Evolutionary conservation across 1,140 invertebrate genomes (phyloP).

Genomic region (Pollicipes pollicipes): DNA sequence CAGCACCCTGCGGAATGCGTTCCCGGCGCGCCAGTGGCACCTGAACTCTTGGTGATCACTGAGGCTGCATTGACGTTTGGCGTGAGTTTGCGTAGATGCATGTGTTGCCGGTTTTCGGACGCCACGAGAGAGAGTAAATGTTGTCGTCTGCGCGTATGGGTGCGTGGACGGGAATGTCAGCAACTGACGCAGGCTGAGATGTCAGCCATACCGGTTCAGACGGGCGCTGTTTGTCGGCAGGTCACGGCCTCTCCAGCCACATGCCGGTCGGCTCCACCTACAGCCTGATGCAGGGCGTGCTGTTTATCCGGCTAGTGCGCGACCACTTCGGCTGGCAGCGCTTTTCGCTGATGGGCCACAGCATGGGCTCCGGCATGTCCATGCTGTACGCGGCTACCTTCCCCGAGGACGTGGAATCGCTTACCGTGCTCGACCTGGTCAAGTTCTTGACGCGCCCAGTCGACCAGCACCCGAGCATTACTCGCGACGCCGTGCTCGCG

Average conservation of each 20-base stretch:
- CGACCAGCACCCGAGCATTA: background rate
- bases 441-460: slow-evolving; percentile 6
- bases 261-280: background rate
- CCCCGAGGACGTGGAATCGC: slow-evolving; percentile 16
- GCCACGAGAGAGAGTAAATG: too few relatives aligned
- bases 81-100: too few relatives aligned
- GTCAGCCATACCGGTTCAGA: too few relatives aligned
- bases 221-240: background rate
- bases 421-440: slow-evolving; percentile 17
- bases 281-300: background rate
- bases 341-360: slow-evolving; percentile 17
- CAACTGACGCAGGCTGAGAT: too few relatives aligned
- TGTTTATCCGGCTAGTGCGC: background rate
- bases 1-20: too few relatives aligned
- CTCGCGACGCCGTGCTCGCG: background rate
- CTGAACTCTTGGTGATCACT: too few relatives aligned
- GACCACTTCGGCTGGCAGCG: slow-evolving; percentile 14
- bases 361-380: slow-evolving; percentile 17
- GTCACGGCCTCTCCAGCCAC: background rate
- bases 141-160: too few relatives aligned
- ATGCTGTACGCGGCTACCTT: slow-evolving; percentile 16
- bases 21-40: too few relatives aligned
- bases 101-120: too few relatives aligned
- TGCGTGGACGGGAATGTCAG: too few relatives aligned
- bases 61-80: too few relatives aligned